Base-by-base conservation (phyloP, 2,797 vertebrate genomes). In the Xenopus petersii region DNA sequence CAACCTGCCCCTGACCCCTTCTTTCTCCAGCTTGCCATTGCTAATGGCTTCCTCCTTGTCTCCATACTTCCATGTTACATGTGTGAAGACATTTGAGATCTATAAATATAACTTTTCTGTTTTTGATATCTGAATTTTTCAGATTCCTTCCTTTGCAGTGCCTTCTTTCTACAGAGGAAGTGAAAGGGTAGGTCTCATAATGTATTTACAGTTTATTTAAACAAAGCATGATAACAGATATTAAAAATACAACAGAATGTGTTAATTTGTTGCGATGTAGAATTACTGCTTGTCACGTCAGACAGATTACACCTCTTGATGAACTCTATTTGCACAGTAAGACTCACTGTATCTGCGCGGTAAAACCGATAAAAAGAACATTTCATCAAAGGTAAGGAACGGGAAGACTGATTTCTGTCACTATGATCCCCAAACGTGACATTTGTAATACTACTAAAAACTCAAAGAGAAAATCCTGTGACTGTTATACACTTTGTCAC, bases 361-460 rank as follows among this genome's bases (percentile, higher is more conserved):
- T 67, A 5, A 66, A 42, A 75, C 48, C n/a, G 42, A 36, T 36
- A 30, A 61, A 74, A 74, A 75, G 51, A 46, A 71, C 46, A 36
- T 60, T 16, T 49, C 47, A 71, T 67, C 63, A 76, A 71, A 76
- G 75, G 68, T 49, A 76, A 71, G 21, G 64, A 68, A 60, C 55
- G 66, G 56, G 55, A 61, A 76, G 55, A 42, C 46, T n/a, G 24
- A 24, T 42, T 73, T 61, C 63, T 63, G 64, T 76, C 60, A 54
- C 59, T 61, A 11, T 24, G 30, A 67, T 60, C 55, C 63, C 30
- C 26, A n/a, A 51, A 61, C 21, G 13, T 76, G 46, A 71, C 75
- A 74, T 67, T 67, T 74, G 65, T 67, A 66, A 74, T 60, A 61
- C 69, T 48, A 76, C 58, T 76, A 71, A 71, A 58, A 64, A 46